A percentile compares a stretch with the other conserved stretches of the same genome.
phyloP scores from a whole-genome alignment of 2,797 vertebrate species.

The Prionace glauca region DNA sequence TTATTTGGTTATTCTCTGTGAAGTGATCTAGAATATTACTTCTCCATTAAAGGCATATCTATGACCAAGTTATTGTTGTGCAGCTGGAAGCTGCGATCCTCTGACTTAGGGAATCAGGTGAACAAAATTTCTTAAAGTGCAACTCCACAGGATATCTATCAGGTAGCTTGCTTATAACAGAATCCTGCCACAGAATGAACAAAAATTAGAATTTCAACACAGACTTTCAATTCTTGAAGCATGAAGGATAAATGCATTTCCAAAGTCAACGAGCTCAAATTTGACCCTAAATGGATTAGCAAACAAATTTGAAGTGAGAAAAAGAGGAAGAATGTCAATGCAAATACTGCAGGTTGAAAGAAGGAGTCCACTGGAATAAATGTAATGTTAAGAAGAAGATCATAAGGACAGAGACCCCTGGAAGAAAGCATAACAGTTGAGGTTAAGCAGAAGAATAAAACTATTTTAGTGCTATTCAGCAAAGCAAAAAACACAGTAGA shows the following conservation, averaged over 20 bases:
- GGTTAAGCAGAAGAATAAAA: neutral
- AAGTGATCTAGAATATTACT: neutral
- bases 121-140: neutral
- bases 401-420: neutral
- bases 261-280: neutral
- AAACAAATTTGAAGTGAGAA: neutral
- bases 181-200: neutral
- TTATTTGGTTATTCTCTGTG: neutral
- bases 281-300: neutral
- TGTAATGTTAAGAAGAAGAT: neutral
- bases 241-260: neutral
- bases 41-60: neutral
- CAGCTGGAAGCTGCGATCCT: neutral
- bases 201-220: neutral
- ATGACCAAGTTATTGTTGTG: neutral
- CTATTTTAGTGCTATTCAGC: neutral
- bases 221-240: neutral
- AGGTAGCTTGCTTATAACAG: neutral
- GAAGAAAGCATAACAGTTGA: neutral
- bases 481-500: neutral
- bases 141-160: neutral
- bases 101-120: neutral
- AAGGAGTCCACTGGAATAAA: neutral
- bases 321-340: neutral
- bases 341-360: neutral